Percentiles rank a stretch among this genome's conserved stretches.
Evolutionary conservation across 2,797 vertebrate species (phyloP).

Genomic region (Mallotus villosus): DNA sequence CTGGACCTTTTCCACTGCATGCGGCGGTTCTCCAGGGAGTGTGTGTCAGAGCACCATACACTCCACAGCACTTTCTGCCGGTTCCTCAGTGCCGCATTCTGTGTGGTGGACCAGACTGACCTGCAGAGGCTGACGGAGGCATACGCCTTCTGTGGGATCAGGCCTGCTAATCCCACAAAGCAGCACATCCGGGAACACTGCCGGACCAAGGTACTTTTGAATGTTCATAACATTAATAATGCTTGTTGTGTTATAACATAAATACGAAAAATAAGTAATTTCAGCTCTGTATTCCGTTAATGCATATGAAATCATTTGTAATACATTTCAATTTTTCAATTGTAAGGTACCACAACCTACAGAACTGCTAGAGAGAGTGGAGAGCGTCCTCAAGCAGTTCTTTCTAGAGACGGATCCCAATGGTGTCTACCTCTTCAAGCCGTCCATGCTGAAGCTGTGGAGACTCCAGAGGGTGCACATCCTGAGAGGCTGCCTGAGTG

Average conservation of each 20-base stretch:
- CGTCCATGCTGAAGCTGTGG: no score
- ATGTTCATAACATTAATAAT: slow-evolving; percentile 12
- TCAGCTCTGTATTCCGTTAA: no score
- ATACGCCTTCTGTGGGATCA: slow-evolving; percentile 29
- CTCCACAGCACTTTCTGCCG: slow-evolving; percentile 25
- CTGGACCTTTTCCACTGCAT: slow-evolving; percentile 39
- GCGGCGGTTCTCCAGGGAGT: slow-evolving; percentile 25
- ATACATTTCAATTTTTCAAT: no score
- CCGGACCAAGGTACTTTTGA: slow-evolving; percentile 37
- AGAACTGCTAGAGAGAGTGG: no score
- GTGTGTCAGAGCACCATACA: slow-evolving; percentile 26
- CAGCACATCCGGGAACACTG: slow-evolving; percentile 33
- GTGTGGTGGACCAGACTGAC: slow-evolving; percentile 32
- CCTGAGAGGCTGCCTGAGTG: slow-evolving; percentile 35
- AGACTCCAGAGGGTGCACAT: no score
- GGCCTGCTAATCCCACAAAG: slow-evolving; percentile 30
- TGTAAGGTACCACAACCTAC: no score
- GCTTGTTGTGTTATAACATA: slow-evolving; percentile 17
- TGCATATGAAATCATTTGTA: no score
- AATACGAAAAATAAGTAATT: no score
- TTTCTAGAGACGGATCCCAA: no score
- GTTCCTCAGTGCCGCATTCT: slow-evolving; percentile 29
- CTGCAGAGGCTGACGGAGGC: slow-evolving; percentile 21
- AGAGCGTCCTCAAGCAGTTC: no score
- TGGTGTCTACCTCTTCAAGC: no score